Base-by-base conservation (phyloP, 2,888 invertebrate genomes). In the Nesidiocoris tenuis region DNA sequence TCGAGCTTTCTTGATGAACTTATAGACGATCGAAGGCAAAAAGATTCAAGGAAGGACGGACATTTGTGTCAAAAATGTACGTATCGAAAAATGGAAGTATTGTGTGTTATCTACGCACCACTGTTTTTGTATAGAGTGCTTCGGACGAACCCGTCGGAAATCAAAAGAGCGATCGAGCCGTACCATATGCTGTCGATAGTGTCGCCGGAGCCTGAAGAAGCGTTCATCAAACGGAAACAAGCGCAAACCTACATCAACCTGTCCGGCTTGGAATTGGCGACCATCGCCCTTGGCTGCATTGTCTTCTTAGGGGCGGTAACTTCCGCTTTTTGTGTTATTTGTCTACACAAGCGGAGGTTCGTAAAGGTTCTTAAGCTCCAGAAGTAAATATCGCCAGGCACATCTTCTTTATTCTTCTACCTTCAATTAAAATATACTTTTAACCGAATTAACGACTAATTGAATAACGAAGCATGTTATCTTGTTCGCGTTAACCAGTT, bases 221-320 rank as follows among this genome's bases (percentile, higher is more conserved):
- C 24, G 9, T 76, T 71, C 22, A 25, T 77, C 9, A 25, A 64
- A 22, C 54, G 66, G 59, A 74, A 67, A n/a, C 61, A 74, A 56
- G 54, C 70, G 16, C 71, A 75, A 19, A 23, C 68, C 17, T 74
- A 75, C 65, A 66, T 78, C 64, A 76, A 67, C 39, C 84, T 88
- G 61, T 91, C 90, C 22, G 90, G 92, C 0, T 87, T 93, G 81
- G 94, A 95, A 84, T 88, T 94, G 66, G 90, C 92, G 23, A 90
- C 93, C 0, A 89, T 95, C 16, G 90, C 92, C 0, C 86, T 95
- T 3, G 92, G 93, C 1, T 91, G 92, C 79, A 86, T 94, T 67
- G 91, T 95, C 71, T 92, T 94, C 82, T 84, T 93, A 61, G 94
- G 93, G 0, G 93, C 94, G 0, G 86, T 92, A 74, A 87, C 91